phyloP scores from a whole-genome alignment of 1,140 invertebrate genomes.

The Drosophila nasuta region DNA sequence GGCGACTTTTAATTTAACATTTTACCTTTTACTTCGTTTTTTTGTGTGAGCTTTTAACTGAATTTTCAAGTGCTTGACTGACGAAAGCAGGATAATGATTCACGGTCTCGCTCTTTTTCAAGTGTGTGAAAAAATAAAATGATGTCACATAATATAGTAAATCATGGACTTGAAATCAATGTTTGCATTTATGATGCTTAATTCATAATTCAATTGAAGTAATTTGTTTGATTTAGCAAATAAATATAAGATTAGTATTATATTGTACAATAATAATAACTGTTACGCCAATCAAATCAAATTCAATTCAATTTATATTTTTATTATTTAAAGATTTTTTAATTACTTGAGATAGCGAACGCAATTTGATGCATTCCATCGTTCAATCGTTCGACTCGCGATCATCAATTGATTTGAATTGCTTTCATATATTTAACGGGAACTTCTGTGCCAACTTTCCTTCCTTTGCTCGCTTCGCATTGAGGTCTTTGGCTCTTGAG shows the following conservation, averaged over 20 bases:
- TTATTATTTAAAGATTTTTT: slow-evolving; percentile 14
- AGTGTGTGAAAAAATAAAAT: slow-evolving; percentile 5
- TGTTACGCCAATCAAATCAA: slow-evolving; percentile 7
- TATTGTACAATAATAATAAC: slow-evolving; percentile 13
- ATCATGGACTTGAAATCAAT: slow-evolving; percentile 24
- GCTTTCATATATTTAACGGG: not conserved
- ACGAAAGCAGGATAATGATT: slow-evolving; percentile 1
- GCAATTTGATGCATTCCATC: slow-evolving; percentile 3
- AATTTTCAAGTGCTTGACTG: slow-evolving; percentile 1
- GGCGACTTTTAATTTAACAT: no score
- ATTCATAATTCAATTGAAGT: slow-evolving; percentile 2
- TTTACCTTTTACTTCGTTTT: no score
- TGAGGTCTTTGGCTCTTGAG: no score
- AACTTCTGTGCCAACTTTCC: slow-evolving; percentile 10
- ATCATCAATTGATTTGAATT: not conserved
- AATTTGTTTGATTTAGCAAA: slow-evolving; percentile 13
- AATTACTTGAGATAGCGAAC: slow-evolving; percentile 17
- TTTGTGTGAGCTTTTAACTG: no score
- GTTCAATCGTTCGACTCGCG: not conserved
- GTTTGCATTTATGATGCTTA: slow-evolving; percentile 20
- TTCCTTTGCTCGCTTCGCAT: no score
- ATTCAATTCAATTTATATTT: slow-evolving; percentile 5
- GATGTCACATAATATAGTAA: not conserved
- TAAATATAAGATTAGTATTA: slow-evolving; percentile 13
- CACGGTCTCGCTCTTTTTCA: not conserved